Conservation (phyloP, 2,113 vertebrate genomes). For the Lophius piscatorius region DNA sequence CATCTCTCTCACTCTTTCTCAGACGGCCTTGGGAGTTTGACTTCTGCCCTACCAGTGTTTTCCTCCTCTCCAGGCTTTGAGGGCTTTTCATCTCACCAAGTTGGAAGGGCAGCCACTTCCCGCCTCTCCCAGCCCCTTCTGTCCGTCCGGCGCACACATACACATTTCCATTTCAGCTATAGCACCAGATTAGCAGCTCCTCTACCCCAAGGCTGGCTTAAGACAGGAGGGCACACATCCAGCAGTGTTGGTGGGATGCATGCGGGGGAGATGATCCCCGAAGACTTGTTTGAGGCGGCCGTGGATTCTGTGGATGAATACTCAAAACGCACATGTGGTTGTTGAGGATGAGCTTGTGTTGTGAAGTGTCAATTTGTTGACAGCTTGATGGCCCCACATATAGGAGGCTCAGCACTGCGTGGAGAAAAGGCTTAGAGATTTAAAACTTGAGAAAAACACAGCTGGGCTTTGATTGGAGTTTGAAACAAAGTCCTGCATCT, state of each 20-base stretch:
- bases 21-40: conserved; percentile 73
- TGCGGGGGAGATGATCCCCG: conserved; percentile 62
- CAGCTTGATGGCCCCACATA: conserved; percentile 48
- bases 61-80: conserved; percentile 72
- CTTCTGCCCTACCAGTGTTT: conserved; percentile 76
- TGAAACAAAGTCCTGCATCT: too few relatives aligned
- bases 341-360: conserved; percentile 51
- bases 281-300: conserved; percentile 66
- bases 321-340: conserved; percentile 45
- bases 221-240: conserved; percentile 65
- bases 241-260: conserved; percentile 70
- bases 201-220: conserved; percentile 73
- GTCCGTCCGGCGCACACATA: conserved; percentile 31
- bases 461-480: too few relatives aligned
- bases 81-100: conserved; percentile 78
- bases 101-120: conserved; percentile 77
- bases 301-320: conserved; percentile 59
- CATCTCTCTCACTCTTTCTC: conserved; percentile 9
- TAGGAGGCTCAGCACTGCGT: not conserved
- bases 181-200: conserved; percentile 64
- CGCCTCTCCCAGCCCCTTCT: conserved; percentile 57
- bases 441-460: too few relatives aligned
- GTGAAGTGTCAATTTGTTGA: conserved; percentile 54
- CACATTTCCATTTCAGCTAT: conserved; percentile 77
- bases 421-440: not conserved